A percentile compares a stretch with the other conserved stretches of the same genome.
Conservation (phyloP, 2,888 invertebrate genomes). For the Drosophila glabriapex region DNA sequence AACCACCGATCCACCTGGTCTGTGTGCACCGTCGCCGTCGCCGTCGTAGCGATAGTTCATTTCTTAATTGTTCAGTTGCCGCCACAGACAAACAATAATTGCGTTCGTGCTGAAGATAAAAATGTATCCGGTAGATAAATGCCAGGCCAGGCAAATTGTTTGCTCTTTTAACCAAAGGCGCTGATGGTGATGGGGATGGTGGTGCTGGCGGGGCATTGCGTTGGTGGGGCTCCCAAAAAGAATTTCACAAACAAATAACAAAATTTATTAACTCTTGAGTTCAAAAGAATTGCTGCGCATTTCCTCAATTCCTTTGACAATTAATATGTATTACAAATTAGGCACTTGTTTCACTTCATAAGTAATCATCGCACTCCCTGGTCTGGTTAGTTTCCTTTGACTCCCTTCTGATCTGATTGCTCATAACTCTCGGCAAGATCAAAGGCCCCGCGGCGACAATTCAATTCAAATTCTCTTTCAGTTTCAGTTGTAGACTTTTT, state of each 20-base stretch:
- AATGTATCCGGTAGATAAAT: slow-evolving; percentile 79
- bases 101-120: slow-evolving; percentile 71
- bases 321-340: slow-evolving; percentile 67
- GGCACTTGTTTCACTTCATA: slow-evolving; percentile 53
- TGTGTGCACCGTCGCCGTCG: slow-evolving; percentile 45
- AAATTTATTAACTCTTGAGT: slow-evolving; percentile 76
- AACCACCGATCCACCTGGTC: slow-evolving; percentile 46
- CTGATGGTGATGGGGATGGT: not conserved
- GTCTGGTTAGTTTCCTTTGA: slow-evolving; percentile 56
- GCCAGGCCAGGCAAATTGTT: slow-evolving; percentile 56
- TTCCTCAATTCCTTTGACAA: slow-evolving; percentile 77
- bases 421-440: slow-evolving; percentile 62
- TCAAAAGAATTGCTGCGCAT: slow-evolving; percentile 75
- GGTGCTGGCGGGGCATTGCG: not conserved
- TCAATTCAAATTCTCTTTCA: slow-evolving; percentile 20
- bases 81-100: slow-evolving; percentile 68
- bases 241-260: slow-evolving; percentile 73
- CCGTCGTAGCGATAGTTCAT: slow-evolving; percentile 67
- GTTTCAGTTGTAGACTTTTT: not conserved
- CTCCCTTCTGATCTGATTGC: slow-evolving; percentile 31
- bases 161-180: slow-evolving; percentile 48
- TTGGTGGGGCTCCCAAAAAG: slow-evolving; percentile 10
- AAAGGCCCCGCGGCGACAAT: slow-evolving; percentile 63
- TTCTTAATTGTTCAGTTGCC: slow-evolving; percentile 73
- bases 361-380: slow-evolving; percentile 53